Evolutionary conservation across 1,140 invertebrate species (phyloP).

Genomic region (Lepidurus couesii): DNA sequence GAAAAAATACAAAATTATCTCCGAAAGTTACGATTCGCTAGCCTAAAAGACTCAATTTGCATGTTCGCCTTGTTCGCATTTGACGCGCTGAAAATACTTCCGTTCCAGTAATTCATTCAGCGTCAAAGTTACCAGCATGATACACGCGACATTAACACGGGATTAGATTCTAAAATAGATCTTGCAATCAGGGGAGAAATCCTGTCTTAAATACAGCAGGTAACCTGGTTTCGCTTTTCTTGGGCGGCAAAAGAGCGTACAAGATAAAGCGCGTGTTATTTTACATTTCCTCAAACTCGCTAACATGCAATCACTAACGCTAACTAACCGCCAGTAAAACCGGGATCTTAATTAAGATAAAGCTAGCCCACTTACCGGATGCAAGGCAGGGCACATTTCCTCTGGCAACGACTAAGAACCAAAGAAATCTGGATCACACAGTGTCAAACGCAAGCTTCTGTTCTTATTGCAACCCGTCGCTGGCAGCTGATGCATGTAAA

Average conservation of each 20-base stretch:
- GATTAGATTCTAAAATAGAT: too few relatives aligned
- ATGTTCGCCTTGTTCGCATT: too few relatives aligned
- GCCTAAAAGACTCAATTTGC: too few relatives aligned
- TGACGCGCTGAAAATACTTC: too few relatives aligned
- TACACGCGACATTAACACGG: too few relatives aligned
- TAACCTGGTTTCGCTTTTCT: too few relatives aligned
- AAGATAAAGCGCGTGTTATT: neutral
- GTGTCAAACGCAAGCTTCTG: neutral
- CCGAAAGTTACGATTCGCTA: too few relatives aligned
- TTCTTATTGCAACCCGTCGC: neutral
- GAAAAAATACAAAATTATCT: too few relatives aligned
- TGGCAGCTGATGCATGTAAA: neutral
- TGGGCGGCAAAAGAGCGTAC: neutral
- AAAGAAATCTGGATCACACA: neutral
- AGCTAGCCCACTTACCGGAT: slow-evolving; percentile 11
- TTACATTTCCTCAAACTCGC: neutral
- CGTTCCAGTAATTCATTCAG: too few relatives aligned
- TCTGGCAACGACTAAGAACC: neutral
- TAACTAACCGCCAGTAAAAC: neutral
- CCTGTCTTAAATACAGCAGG: too few relatives aligned
- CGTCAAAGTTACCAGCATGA: too few relatives aligned
- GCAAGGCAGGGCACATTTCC: slow-evolving; percentile 8
- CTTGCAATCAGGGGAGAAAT: too few relatives aligned
- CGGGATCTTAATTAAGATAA: neutral
- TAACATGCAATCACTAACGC: neutral